A percentile compares a stretch with the other conserved stretches of the same genome.
Conservation (phyloP, 2,113 vertebrate species). For the Channa maculata region DNA sequence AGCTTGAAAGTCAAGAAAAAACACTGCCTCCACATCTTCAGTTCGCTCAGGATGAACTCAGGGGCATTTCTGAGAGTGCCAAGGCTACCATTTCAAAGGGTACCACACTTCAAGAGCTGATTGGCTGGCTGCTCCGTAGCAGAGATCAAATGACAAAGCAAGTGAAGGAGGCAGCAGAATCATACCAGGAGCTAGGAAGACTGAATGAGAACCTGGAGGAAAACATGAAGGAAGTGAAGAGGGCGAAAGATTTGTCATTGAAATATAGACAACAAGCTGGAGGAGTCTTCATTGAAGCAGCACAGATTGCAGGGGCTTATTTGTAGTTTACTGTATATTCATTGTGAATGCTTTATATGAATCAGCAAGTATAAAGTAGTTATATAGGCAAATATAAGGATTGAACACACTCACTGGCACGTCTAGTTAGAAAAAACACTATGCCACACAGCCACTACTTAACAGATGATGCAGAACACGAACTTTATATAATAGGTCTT, state of each 20-base stretch:
- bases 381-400: no score
- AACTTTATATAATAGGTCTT: no score
- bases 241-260: slow-evolving; percentile 73
- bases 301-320: slow-evolving; percentile 62
- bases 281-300: slow-evolving; percentile 72
- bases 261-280: slow-evolving; percentile 70
- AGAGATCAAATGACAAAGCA: slow-evolving; percentile 64
- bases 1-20: slow-evolving; percentile 15
- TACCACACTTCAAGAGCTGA: slow-evolving; percentile 68
- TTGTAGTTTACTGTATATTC: slow-evolving; percentile 44
- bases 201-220: slow-evolving; percentile 72
- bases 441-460: no score
- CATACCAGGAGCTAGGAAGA: slow-evolving; percentile 72
- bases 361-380: not conserved
- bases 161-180: slow-evolving; percentile 44
- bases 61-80: slow-evolving; percentile 63
- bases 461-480: no score
- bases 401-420: no score
- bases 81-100: slow-evolving; percentile 66
- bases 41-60: slow-evolving; percentile 71
- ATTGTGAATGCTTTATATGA: not conserved
- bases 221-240: slow-evolving; percentile 72
- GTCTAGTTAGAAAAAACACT: no score
- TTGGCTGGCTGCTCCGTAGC: slow-evolving; percentile 68
- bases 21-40: slow-evolving; percentile 64